These are phyloP conservation scores for Epizoanthus illoricatus DNA, from an alignment of 92 coral and sea anemone genomes.

Conservation along the genomic window DNA sequence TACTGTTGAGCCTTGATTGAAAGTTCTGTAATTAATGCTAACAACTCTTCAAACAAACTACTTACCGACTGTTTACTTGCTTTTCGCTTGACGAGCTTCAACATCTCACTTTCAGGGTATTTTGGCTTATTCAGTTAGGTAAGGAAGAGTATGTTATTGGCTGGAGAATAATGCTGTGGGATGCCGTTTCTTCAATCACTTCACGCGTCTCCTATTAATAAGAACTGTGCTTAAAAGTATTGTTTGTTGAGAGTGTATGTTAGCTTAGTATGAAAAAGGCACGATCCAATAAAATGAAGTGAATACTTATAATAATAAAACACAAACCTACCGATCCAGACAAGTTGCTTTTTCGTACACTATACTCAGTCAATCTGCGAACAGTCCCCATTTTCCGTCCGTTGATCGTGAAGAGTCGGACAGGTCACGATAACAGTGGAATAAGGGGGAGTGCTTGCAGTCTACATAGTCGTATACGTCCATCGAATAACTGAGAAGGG, in stretches of 20 bases:
- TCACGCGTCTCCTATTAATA: background rate
- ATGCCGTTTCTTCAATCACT: background rate
- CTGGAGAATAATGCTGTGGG: background rate
- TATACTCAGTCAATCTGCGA: too few species aligned
- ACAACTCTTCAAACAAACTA: constrained; percentile 17
- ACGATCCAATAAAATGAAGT: background rate
- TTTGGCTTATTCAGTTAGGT: background rate
- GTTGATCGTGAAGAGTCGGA: too few species aligned
- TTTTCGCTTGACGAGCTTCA: constrained; percentile 23
- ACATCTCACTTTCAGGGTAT: background rate
- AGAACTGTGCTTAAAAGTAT: constrained; percentile 4
- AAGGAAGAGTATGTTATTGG: background rate
- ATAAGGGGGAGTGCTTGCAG: too few species aligned
- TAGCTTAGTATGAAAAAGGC: constrained; percentile 11
- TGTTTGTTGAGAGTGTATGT: background rate
- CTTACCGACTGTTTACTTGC: constrained; percentile 28
- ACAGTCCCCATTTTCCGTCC: too few species aligned
- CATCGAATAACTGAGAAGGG: too few species aligned
- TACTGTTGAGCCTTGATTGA: background rate
- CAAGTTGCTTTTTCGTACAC: too few species aligned
- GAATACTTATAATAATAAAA: background rate
- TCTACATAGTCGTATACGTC: too few species aligned
- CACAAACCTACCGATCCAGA: background rate
- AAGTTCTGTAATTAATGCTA: background rate
- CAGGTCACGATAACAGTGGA: too few species aligned